These are phyloP conservation scores for Euphonia xanthogaster DNA, from an alignment of 2,797 vertebrate genomes.

Conservation along the genomic window DNA sequence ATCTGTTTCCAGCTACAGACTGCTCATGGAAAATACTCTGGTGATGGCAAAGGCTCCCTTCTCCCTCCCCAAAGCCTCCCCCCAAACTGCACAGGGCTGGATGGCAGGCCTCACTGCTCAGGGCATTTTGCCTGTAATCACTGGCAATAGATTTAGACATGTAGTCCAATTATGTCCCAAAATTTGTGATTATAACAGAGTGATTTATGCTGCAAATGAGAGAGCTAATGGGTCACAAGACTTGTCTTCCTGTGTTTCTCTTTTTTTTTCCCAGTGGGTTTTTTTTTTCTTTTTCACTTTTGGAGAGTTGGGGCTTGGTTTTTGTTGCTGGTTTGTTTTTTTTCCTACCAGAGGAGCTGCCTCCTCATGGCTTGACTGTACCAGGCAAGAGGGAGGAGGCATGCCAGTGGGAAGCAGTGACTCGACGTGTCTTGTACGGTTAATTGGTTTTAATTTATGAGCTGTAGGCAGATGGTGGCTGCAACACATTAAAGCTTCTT, in stretches of 20 bases:
- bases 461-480: background rate
- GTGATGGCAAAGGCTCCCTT: slow-evolving; percentile 50
- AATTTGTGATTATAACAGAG: background rate
- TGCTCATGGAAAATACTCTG: slow-evolving; percentile 81
- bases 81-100: background rate
- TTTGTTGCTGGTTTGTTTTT: background rate
- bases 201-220: slow-evolving; percentile 26
- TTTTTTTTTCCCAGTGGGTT: background rate
- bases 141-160: background rate
- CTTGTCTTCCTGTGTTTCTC: background rate
- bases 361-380: background rate
- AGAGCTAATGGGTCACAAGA: background rate
- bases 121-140: slow-evolving; percentile 7
- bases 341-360: background rate
- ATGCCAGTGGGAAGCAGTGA: background rate
- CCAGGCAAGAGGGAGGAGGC: background rate
- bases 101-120: background rate
- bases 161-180: slow-evolving; percentile 17
- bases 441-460: slow-evolving; percentile 5
- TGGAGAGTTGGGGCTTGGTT: background rate
- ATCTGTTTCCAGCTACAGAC: slow-evolving; percentile 83
- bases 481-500: background rate
- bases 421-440: background rate
- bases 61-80: background rate
- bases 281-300: background rate